Conservation (phyloP, 2,113 vertebrate genomes). For the Poecilia latipinna region DNA sequence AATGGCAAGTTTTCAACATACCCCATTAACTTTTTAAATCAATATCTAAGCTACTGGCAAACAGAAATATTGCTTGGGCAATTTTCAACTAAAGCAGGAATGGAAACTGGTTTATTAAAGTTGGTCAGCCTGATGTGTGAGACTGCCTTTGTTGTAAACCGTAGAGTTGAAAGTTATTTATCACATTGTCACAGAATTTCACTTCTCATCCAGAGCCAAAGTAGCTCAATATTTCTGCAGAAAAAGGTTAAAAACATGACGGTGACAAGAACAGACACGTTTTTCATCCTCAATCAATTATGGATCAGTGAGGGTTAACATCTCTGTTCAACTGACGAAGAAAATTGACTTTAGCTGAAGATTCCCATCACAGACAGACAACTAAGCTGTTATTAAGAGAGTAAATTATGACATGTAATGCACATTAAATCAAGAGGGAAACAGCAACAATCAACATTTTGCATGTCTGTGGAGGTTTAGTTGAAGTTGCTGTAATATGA, state of each 20-base stretch:
- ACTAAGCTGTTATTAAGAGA: too few relatives aligned
- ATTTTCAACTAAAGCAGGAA: conserved; percentile 21
- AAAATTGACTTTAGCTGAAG: conserved; percentile 8
- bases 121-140: conserved; percentile 8
- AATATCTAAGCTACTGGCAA: conserved; percentile 27
- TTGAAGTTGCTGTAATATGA: not conserved
- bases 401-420: conserved; percentile 19
- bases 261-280: conserved; percentile 1
- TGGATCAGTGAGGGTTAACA: conserved; percentile 37
- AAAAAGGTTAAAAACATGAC: not conserved
- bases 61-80: conserved; percentile 11
- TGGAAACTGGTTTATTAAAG: conserved; percentile 1
- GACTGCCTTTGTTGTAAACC: too few relatives aligned
- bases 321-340: conserved; percentile 16
- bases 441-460: conserved; percentile 27
- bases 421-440: conserved; percentile 18
- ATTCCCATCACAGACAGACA: too few relatives aligned
- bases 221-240: too few relatives aligned
- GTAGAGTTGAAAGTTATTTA: too few relatives aligned
- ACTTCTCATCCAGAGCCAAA: too few relatives aligned
- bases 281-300: conserved; percentile 12
- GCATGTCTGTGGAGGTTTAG: conserved; percentile 10
- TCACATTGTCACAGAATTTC: too few relatives aligned
- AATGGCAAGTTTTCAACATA: conserved; percentile 28
- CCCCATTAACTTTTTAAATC: conserved; percentile 55